Evolutionary conservation across 2,113 vertebrate genomes (phyloP), one percentile per base, ranked within the genome.

Genomic region (Aepyceros melampus): DNA sequence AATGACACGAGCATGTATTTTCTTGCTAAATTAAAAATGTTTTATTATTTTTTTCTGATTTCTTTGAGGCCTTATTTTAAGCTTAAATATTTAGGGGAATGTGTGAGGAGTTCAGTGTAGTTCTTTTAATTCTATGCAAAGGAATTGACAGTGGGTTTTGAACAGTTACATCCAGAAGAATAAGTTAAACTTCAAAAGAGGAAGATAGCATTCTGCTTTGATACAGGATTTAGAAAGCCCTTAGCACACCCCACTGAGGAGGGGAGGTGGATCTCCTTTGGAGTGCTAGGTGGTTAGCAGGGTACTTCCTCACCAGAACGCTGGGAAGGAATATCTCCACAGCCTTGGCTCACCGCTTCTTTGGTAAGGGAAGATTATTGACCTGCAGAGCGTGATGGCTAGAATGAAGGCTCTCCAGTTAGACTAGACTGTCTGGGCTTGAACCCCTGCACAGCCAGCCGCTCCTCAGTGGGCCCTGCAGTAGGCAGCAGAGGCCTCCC

Each of bases 1-100:
- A 91, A 84, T 0, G 19, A 60, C 43, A 23, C 3, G 36, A 21
- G 33, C 12, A 17, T 92, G 51, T 51, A 25, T 91, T 91, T 60
- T 89, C n/a, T 96, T 89, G 47, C 36, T 79, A 91, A 92, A 95
- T 87, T 88, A n/a, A 1, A 23, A 45, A 51, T 55, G n/a, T 55
- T 94, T 78, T 93, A 4, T 12, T 79, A 2, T 86, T 53, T 92
- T 79, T 55, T 31, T 87, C 49, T 76, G 16, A 92, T 86, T 79
- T 94, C 62, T 86, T 85, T 84, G 21, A 87, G 45, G 71, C 40
- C 23, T 27, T 17, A 78, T 93, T 76, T 91, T 90, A 89, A 84
- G 11, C 31, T 82, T 97, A 83, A 84, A 55, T 95, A 86, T 76
- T 86, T 51, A 47, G 10, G 10, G n/a, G 17, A 15, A 0, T 1